Conservation (phyloP, 2,888 invertebrate species). For the Byasa hedistus region DNA sequence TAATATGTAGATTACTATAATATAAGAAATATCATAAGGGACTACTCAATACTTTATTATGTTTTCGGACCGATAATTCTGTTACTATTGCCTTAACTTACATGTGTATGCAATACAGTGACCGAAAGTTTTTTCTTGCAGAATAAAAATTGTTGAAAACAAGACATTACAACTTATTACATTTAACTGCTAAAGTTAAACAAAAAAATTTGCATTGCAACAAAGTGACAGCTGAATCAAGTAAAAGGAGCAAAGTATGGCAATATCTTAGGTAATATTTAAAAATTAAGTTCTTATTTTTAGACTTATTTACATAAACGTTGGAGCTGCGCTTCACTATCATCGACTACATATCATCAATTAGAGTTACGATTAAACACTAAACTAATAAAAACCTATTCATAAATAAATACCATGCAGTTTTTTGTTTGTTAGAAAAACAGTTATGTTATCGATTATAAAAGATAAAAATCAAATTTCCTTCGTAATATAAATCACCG, state of each 20-base stretch:
- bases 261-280: not conserved
- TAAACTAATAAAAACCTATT: too few species aligned
- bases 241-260: too few species aligned
- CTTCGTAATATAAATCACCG: conserved; percentile 43
- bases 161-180: not conserved
- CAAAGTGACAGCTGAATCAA: too few species aligned
- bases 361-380: too few species aligned
- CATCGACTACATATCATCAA: too few species aligned
- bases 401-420: too few species aligned
- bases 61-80: conserved; percentile 52
- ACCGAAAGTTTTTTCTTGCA: not conserved
- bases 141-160: not conserved
- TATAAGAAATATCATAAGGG: conserved; percentile 68
- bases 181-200: too few species aligned
- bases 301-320: too few species aligned
- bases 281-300: not conserved
- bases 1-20: conserved; percentile 78
- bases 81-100: not conserved
- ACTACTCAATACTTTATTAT: conserved; percentile 61
- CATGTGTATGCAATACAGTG: not conserved
- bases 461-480: conserved; percentile 43
- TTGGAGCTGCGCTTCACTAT: too few species aligned
- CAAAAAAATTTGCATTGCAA: too few species aligned
- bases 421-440: too few species aligned
- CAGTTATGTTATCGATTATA: not conserved